Conservation (phyloP, 2,797 vertebrate genomes). For the Toxotes lorentzi region DNA sequence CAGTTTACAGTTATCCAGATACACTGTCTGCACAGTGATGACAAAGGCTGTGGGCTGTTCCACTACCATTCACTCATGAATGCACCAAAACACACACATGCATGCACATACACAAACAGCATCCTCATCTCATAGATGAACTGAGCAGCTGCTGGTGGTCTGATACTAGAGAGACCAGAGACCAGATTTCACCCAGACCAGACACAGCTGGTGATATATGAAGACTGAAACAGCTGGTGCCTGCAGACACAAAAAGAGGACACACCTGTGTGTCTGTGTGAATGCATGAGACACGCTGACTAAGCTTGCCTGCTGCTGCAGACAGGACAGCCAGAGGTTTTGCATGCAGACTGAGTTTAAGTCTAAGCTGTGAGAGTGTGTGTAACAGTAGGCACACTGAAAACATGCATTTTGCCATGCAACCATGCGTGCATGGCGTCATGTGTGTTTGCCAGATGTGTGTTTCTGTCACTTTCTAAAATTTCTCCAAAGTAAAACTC, state of each 20-base stretch:
- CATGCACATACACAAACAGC: constrained; percentile 16
- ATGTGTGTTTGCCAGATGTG: constrained; percentile 1
- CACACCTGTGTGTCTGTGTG: constrained; percentile 44
- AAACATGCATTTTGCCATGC: constrained; percentile 7
- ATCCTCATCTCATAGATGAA: background rate
- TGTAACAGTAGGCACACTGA: background rate
- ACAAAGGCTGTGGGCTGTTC: background rate
- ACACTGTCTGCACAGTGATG: background rate
- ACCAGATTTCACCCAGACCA: constrained; percentile 27
- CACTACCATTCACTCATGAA: background rate
- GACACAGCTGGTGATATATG: constrained; percentile 48
- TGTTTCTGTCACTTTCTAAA: background rate
- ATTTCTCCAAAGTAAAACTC: constrained; percentile 3
- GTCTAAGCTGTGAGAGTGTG: constrained; percentile 14
- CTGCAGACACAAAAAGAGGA: constrained; percentile 65
- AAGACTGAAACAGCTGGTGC: constrained; percentile 48
- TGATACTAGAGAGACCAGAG: constrained; percentile 20
- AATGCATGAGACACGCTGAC: constrained; percentile 33
- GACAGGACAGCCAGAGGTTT: constrained; percentile 11
- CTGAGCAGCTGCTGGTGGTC: constrained; percentile 37
- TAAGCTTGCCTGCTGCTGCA: constrained; percentile 24
- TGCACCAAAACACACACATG: background rate
- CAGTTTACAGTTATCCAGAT: background rate
- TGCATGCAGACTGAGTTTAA: constrained; percentile 15
- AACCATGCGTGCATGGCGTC: background rate